phyloP scores from a whole-genome alignment of 2,888 invertebrate genomes.

The Muschampia plurimacula region DNA sequence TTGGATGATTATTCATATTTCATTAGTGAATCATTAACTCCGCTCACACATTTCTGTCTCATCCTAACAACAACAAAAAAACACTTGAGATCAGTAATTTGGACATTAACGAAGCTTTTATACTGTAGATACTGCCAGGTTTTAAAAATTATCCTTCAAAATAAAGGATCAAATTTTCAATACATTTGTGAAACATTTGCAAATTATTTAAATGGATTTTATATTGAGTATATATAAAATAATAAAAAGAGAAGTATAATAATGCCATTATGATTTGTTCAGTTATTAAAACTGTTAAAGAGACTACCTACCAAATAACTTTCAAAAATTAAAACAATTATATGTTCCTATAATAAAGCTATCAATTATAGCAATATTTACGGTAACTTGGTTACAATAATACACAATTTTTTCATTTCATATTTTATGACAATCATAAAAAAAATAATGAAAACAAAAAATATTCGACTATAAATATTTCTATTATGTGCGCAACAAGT shows the following conservation, averaged over 20 bases:
- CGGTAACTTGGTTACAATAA: not conserved
- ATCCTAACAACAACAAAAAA: not conserved
- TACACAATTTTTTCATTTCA: not conserved
- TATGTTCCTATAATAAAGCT: not conserved
- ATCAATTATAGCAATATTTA: not conserved
- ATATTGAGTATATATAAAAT: too few species aligned
- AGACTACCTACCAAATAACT: not conserved
- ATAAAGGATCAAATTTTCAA: too few species aligned
- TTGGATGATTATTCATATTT: constrained; percentile 6
- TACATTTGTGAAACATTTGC: too few species aligned
- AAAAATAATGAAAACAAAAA: not conserved
- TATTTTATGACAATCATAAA: not conserved
- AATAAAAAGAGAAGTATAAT: too few species aligned
- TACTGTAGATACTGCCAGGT: not conserved
- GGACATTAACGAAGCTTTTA: not conserved
- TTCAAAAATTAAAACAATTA: not conserved
- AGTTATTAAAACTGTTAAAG: not conserved
- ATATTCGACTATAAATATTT: not conserved
- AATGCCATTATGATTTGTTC: not conserved
- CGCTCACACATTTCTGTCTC: constrained; percentile 12
- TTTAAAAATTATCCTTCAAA: not conserved
- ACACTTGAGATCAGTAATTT: constrained; percentile 32
- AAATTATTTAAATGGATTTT: too few species aligned
- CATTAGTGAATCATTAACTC: constrained; percentile 4
- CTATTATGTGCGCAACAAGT: not conserved